phyloP scores from a whole-genome alignment of 2,113 vertebrate genomes.

The Onychorhynchus coronatus region DNA sequence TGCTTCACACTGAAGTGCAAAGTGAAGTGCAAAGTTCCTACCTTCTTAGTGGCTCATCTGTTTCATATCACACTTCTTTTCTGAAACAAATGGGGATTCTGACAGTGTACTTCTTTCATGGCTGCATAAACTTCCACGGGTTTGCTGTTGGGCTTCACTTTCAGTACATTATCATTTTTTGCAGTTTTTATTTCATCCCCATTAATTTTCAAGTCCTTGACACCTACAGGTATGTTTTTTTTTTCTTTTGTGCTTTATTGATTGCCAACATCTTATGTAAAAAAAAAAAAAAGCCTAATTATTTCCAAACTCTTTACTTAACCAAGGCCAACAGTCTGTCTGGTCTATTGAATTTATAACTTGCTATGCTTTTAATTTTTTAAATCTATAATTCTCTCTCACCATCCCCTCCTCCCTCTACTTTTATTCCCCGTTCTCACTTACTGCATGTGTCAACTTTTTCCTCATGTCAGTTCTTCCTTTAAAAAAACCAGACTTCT shows the following conservation, averaged over 20 bases:
- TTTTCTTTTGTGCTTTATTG: not conserved
- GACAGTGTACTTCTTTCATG: not conserved
- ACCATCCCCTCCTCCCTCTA: not conserved
- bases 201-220: not conserved
- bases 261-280: not conserved
- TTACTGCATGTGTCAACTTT: fast-evolving
- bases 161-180: not conserved
- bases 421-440: not conserved
- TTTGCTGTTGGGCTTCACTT: not conserved
- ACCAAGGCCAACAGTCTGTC: not conserved
- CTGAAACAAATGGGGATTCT: not conserved
- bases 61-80: not conserved
- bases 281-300: not conserved
- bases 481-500: not conserved
- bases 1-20: not conserved
- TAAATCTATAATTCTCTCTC: not conserved
- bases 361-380: no score
- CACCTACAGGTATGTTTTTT: not conserved
- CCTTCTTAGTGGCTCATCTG: not conserved
- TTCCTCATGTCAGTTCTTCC: not conserved
- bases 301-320: not conserved
- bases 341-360: not conserved
- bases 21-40: not conserved
- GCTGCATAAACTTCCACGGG: not conserved
- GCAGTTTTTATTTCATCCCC: not conserved